Conservation (phyloP, 2,888 invertebrate genomes). For the Coelogynopora nodosa region DNA sequence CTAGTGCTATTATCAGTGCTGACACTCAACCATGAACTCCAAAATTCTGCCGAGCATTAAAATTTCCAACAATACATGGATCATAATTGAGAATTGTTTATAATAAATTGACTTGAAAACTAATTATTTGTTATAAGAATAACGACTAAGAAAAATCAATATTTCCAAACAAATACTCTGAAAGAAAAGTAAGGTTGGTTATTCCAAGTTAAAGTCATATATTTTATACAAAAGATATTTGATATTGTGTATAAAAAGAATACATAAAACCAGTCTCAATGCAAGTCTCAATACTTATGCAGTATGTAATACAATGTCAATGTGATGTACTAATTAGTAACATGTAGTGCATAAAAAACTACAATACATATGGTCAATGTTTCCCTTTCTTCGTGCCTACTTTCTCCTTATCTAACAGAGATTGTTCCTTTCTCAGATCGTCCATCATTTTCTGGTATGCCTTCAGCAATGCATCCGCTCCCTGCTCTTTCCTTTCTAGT, state of each 20-base stretch:
- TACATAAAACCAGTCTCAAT: conserved; percentile 10
- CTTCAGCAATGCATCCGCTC: conserved; percentile 19
- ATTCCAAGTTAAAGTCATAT: conserved; percentile 9
- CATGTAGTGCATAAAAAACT: conserved; percentile 13
- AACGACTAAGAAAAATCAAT: conserved; percentile 17
- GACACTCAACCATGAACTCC: conserved; percentile 22
- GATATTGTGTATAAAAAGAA: conserved; percentile 15
- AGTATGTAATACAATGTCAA: conserved; percentile 20
- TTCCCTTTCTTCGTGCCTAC: not conserved
- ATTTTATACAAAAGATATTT: conserved; percentile 31
- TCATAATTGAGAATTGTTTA: conserved; percentile 18
- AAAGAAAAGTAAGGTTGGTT: conserved; percentile 21
- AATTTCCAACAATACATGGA: not conserved
- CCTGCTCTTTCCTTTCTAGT: not conserved
- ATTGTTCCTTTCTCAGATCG: not conserved
- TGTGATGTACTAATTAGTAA: conserved; percentile 21
- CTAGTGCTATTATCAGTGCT: no score
- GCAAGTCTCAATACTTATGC: conserved; percentile 16
- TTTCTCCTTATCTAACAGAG: conserved; percentile 16
- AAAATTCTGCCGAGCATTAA: conserved; percentile 9
- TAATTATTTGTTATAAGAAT: not conserved
- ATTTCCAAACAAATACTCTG: conserved; percentile 23
- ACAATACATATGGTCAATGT: conserved; percentile 1
- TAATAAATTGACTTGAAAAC: conserved; percentile 11
- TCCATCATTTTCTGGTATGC: conserved; percentile 28